A percentile compares a stretch with the other conserved stretches of the same genome.
phyloP scores from a whole-genome alignment of 2,113 vertebrate species.

The Gnathonemus longibarbis region DNA sequence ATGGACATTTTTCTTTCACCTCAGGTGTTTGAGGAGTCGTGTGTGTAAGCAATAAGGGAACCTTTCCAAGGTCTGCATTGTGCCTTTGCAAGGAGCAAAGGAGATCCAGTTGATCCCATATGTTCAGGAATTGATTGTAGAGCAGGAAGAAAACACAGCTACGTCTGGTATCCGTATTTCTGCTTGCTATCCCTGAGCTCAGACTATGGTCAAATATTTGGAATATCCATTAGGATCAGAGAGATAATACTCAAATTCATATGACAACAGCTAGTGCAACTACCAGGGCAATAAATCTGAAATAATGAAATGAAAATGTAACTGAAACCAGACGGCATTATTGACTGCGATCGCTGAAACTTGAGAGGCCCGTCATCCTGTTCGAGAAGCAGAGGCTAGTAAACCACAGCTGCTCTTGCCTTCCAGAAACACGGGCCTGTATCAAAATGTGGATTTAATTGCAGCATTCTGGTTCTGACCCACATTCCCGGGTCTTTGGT shows the following conservation, averaged over 20 bases:
- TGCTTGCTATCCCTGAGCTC: not conserved
- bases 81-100: not conserved
- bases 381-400: slow-evolving; percentile 38
- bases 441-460: slow-evolving; percentile 39
- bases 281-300: slow-evolving; percentile 58
- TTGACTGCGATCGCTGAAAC: slow-evolving; percentile 47
- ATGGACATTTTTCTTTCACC: not conserved
- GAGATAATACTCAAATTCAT: not conserved
- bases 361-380: slow-evolving; percentile 40
- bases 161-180: not conserved
- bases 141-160: not conserved
- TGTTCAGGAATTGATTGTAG: not conserved
- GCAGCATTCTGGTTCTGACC: slow-evolving; percentile 29
- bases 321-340: slow-evolving; percentile 54
- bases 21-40: not conserved
- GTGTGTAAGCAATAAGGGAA: not conserved
- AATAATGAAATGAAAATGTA: slow-evolving; percentile 61
- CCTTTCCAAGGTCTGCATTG: not conserved
- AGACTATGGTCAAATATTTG: not conserved
- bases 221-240: not conserved
- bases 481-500: slow-evolving; percentile 27
- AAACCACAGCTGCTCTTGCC: slow-evolving; percentile 41
- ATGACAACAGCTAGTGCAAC: slow-evolving; percentile 44
- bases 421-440: slow-evolving; percentile 21
- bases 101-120: not conserved